Evolutionary conservation across 2,113 vertebrate species (phyloP).

Genomic region (Merops nubicus): DNA sequence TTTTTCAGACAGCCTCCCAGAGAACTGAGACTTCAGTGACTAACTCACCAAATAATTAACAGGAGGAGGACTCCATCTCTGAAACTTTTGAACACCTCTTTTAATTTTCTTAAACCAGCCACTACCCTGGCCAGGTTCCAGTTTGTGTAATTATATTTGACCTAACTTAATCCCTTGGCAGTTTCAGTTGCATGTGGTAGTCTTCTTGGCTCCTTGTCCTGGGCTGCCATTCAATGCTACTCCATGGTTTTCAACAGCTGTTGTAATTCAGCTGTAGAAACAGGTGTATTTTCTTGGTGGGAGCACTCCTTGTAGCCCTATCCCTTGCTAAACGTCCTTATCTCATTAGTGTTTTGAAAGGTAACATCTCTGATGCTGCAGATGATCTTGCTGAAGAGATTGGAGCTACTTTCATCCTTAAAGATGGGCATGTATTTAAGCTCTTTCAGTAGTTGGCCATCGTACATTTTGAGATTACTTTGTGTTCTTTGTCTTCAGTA

Average conservation of each 20-base stretch:
- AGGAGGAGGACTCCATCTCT: slow-evolving; percentile 54
- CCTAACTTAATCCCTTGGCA: slow-evolving; percentile 64
- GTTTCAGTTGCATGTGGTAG: slow-evolving; percentile 60
- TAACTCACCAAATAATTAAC: slow-evolving; percentile 69
- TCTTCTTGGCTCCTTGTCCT: slow-evolving; percentile 32
- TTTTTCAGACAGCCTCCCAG: slow-evolving; percentile 47
- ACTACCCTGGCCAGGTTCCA: slow-evolving; percentile 41
- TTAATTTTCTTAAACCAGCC: slow-evolving; percentile 65
- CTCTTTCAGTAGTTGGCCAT: background rate
- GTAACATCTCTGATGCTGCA: background rate
- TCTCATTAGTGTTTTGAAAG: background rate
- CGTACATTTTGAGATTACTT: background rate
- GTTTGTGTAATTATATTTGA: slow-evolving; percentile 61
- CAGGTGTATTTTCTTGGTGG: background rate
- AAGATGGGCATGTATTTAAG: background rate
- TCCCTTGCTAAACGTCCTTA: background rate
- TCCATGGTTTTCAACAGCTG: slow-evolving; percentile 51
- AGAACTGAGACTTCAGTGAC: slow-evolving; percentile 38
- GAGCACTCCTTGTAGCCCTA: background rate
- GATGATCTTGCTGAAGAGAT: background rate
- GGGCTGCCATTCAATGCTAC: slow-evolving; percentile 40
- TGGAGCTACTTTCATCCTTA: background rate
- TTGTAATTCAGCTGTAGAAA: background rate
- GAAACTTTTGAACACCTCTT: slow-evolving; percentile 67
- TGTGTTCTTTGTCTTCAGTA: background rate